A percentile compares a stretch with the other conserved stretches of the same genome.
Evolutionary conservation across 64 coral and sea anemone genomes (phyloP).

Genomic region (Hydrozoanthus tunicans): DNA sequence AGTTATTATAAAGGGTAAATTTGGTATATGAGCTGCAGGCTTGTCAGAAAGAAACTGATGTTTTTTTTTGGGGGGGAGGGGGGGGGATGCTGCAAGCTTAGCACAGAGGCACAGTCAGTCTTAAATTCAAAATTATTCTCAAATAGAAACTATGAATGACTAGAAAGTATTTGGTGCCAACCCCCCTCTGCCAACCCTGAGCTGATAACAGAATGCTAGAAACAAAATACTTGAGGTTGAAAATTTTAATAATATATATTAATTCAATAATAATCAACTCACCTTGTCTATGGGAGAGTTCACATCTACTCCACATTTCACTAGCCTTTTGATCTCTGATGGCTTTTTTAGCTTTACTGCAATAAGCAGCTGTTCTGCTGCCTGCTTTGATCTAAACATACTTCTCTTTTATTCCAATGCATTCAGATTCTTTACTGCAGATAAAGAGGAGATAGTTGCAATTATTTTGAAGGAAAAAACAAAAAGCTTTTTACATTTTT

Average conservation of each 20-base stretch:
- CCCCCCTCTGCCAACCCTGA: no score
- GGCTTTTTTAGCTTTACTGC: constrained; percentile 49
- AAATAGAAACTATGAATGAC: no score
- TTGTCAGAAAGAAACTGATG: no score
- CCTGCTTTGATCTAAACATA: constrained; percentile 27
- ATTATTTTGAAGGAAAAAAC: neutral
- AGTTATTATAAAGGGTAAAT: no score
- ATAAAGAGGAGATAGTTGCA: neutral
- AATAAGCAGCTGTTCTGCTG: constrained; percentile 35
- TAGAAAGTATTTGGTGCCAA: no score
- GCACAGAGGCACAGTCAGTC: no score
- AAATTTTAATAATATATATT: neutral
- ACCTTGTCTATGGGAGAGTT: constrained; percentile 37
- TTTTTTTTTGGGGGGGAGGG: no score
- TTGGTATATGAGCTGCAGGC: no score
- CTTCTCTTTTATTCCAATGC: neutral
- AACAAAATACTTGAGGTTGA: neutral
- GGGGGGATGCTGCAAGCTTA: no score
- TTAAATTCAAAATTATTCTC: no score
- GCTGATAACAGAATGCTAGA: no score
- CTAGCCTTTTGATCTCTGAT: constrained; percentile 21
- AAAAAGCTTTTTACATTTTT: no score
- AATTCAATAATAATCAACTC: neutral
- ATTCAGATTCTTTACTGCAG: neutral
- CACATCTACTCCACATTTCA: constrained; percentile 34